These are phyloP conservation scores for Caenorhabditis auriculariae DNA, from an alignment of 2,888 invertebrate species.

Conservation along the genomic window DNA sequence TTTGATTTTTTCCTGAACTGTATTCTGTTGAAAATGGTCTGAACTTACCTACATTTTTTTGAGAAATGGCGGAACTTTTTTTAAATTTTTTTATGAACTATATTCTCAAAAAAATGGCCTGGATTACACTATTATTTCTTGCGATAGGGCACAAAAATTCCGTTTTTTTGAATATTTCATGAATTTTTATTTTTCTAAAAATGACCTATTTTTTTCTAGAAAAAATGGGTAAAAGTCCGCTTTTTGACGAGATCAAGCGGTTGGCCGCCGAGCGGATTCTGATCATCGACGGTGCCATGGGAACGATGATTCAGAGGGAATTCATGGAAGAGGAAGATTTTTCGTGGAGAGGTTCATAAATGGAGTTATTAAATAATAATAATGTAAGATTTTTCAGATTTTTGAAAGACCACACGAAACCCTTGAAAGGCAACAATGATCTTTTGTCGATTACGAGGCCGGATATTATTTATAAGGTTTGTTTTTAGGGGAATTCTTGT, in stretches of 20 bases:
- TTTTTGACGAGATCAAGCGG: slow-evolving; percentile 40
- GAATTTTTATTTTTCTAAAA: slow-evolving; percentile 6
- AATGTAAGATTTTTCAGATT: too few relatives aligned
- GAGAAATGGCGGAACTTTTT: too few relatives aligned
- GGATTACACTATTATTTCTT: too few relatives aligned
- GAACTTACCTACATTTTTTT: too few relatives aligned
- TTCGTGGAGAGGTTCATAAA: slow-evolving; percentile 58
- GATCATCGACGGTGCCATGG: slow-evolving; percentile 68
- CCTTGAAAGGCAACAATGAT: slow-evolving; percentile 71
- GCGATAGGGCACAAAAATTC: too few relatives aligned
- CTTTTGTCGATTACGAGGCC: slow-evolving; percentile 69
- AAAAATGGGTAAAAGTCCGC: slow-evolving; percentile 17
- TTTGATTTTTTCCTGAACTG: too few relatives aligned
- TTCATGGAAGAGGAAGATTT: slow-evolving; percentile 69
- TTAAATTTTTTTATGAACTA: too few relatives aligned
- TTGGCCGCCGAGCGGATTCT: slow-evolving; percentile 46
- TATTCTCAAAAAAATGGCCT: too few relatives aligned
- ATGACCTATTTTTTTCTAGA: too few relatives aligned
- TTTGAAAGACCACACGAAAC: slow-evolving; percentile 66
- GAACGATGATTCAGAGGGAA: slow-evolving; percentile 70
- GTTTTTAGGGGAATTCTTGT: not conserved
- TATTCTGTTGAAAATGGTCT: too few relatives aligned
- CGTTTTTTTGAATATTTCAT: not conserved
- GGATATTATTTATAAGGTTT: slow-evolving; percentile 68
- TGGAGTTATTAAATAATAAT: too few relatives aligned